phyloP scores from a whole-genome alignment of 2,888 invertebrate genomes.

The Rambutsinella grinnellia region DNA sequence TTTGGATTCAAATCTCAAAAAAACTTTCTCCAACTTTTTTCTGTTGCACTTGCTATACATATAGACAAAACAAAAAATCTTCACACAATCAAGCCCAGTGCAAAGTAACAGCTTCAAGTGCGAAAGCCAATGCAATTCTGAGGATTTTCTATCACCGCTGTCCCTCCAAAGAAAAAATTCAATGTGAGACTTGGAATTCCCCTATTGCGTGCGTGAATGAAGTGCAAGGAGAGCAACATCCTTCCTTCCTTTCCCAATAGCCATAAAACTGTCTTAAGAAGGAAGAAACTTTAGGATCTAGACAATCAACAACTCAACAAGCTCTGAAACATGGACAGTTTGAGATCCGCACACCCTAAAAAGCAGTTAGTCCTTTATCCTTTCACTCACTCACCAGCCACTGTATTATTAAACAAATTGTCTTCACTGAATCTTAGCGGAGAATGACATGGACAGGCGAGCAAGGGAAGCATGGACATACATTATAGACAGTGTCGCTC shows the following conservation, averaged over 20 bases:
- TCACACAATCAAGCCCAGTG: not conserved
- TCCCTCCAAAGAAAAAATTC: not conserved
- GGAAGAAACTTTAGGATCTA: not conserved
- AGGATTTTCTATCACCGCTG: not conserved
- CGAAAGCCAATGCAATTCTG: not conserved
- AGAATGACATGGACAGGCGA: constrained; percentile 3
- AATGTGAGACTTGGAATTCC: not conserved
- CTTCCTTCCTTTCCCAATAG: not conserved
- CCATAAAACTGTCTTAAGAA: not conserved
- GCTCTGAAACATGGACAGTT: constrained; percentile 10
- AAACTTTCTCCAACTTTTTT: not conserved
- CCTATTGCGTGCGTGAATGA: constrained; percentile 6
- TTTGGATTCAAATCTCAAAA: not conserved
- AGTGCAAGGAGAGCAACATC: not conserved
- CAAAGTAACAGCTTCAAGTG: not conserved
- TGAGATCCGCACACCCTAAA: not conserved
- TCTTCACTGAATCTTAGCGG: constrained; percentile 14
- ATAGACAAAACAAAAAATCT: not conserved
- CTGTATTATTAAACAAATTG: constrained; percentile 41
- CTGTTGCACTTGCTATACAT: not conserved
- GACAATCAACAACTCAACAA: not conserved
- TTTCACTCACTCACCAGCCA: constrained; percentile 19
- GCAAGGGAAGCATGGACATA: constrained; percentile 1
- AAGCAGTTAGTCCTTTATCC: constrained; percentile 2
- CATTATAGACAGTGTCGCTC: constrained; percentile 7